Evolutionary conservation across 2,797 vertebrate genomes (phyloP), one percentile per base, ranked within the genome.

Genomic region (Hybognathus amarus): DNA sequence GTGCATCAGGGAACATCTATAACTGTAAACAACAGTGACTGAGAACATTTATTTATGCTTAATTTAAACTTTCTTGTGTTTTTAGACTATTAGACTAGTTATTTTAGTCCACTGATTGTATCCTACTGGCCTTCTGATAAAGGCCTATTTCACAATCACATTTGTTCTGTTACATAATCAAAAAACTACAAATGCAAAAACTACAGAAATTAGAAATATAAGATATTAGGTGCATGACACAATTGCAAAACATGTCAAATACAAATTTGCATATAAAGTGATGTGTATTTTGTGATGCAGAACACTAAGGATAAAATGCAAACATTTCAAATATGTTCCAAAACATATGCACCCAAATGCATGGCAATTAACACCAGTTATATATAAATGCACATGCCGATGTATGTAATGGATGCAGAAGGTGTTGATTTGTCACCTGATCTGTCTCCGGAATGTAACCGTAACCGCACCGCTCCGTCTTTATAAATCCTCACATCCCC

Each of bases 381-480:
- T 66, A 0, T 67, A 22, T 30, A 36, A 40, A 38, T 36, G 63
- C 45, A 45, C 40, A 47, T 22, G 42, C 20, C 8, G 61, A 15
- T 47, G 42, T 3, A 7, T 67, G 63, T 42, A 33, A 73, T 36
- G 54, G 2, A 56, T 18, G 36, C 24, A 42, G 36, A n/a, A 18
- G 27, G 45, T 64, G 42, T 7, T 20, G 30, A 54, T 54, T 38
- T 38, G 38, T 77, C 81, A 83, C 81, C 81, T 82, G 80, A 54
- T 74, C 56, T 54, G 42, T 30, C 80, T 67, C 59, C 45, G n/a
- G 61, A n/a, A 56, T 45, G 47, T 33, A 83, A 56, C 11, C 81
- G 47, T 33, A 83, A 59, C 11, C 81, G 63, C 81, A 69, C 81
- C 3, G 71, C 50, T 45, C 81, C 81, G 63, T 83, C 81, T 77